These are phyloP conservation scores for Euschistus heros DNA, from an alignment of 1,140 invertebrate species.

Conservation along the genomic window DNA sequence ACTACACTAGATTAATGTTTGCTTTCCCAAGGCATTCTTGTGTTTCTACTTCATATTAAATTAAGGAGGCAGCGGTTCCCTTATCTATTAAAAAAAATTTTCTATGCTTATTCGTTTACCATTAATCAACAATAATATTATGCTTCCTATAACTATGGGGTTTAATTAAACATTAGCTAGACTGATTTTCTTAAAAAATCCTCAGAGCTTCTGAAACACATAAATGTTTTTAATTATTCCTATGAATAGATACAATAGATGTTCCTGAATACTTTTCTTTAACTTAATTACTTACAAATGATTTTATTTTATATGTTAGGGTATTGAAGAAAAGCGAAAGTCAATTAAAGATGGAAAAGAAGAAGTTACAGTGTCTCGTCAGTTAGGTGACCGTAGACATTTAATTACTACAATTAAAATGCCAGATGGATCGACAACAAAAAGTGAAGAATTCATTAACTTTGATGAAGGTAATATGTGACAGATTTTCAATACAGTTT, in stretches of 20 bases:
- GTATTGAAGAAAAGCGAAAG: not conserved
- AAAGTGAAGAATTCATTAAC: not conserved
- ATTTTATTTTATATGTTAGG: not conserved
- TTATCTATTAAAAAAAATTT: too few species aligned
- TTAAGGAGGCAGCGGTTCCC: too few species aligned
- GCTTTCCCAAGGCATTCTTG: too few species aligned
- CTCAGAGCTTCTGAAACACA: too few species aligned
- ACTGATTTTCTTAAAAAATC: not conserved
- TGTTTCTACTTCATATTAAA: too few species aligned
- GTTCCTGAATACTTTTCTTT: not conserved
- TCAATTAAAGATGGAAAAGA: not conserved
- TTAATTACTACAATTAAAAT: not conserved
- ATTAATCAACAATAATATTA: not conserved
- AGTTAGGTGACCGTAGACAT: not conserved
- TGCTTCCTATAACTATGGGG: not conserved
- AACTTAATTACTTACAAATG: not conserved
- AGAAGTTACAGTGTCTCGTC: not conserved
- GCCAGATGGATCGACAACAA: not conserved
- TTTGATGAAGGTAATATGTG: conserved; percentile 3
- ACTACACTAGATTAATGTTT: too few species aligned
- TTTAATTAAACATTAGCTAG: not conserved
- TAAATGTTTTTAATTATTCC: not conserved
- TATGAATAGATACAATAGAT: not conserved
- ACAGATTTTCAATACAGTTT: not conserved
- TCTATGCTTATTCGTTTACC: too few species aligned